phyloP scores from a whole-genome alignment of 2,797 vertebrate genomes.

The Ciconia nigra region DNA sequence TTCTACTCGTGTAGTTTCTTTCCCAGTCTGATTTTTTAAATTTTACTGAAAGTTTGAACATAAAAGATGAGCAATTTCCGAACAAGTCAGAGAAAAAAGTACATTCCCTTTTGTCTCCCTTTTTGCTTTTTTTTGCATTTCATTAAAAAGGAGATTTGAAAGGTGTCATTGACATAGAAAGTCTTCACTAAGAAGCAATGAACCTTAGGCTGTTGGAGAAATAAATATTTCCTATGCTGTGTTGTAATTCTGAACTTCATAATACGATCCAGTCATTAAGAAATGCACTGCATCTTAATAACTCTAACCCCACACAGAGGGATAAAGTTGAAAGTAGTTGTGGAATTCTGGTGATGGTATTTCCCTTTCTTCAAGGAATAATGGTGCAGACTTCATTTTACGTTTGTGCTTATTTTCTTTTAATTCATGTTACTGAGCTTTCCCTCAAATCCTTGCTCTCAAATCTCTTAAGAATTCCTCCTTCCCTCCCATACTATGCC shows the following conservation, averaged over 20 bases:
- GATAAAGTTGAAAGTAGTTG: not conserved
- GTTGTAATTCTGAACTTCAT: not conserved
- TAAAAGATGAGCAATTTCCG: not conserved
- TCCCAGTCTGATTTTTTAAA: not conserved
- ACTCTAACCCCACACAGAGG: not conserved
- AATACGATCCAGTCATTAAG: not conserved
- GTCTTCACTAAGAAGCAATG: not conserved
- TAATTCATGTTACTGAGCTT: not conserved
- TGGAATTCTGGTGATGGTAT: not conserved
- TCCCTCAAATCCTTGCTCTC: not conserved
- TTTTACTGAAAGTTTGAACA: not conserved
- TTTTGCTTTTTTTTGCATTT: not conserved
- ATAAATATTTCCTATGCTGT: not conserved
- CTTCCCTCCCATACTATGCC: not conserved
- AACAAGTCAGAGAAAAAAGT: not conserved
- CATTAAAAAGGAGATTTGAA: not conserved
- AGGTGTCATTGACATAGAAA: not conserved
- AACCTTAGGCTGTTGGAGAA: not conserved
- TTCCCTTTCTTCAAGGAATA: not conserved
- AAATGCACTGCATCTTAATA: not conserved
- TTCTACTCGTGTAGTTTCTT: not conserved
- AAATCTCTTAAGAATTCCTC: not conserved
- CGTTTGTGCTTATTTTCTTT: not conserved
- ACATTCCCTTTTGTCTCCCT: not conserved
- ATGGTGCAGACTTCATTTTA: not conserved